Evolutionary conservation across 2,888 invertebrate genomes (phyloP).

Genomic region (Alviniconcha strummeri): DNA sequence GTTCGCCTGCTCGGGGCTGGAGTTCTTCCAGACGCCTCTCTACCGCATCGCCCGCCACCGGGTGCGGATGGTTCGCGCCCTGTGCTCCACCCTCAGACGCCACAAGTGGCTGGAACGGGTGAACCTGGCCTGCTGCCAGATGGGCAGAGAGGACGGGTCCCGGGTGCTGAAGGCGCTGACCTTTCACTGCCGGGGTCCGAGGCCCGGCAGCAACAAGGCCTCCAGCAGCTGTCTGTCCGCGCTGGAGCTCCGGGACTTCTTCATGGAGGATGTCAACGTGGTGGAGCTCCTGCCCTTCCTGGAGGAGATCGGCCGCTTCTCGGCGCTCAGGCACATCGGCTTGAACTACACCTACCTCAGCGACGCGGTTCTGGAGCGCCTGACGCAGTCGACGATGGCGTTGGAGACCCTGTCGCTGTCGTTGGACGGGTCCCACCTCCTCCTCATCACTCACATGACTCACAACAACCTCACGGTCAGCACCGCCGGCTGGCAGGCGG

Average conservation of each 20-base stretch:
- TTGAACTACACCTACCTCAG: conserved; percentile 27
- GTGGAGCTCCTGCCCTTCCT: not conserved
- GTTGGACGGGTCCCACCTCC: conserved; percentile 21
- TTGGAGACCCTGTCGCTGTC: conserved; percentile 2
- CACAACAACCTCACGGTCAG: conserved; percentile 15
- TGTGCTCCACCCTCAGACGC: conserved; percentile 16
- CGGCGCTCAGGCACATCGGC: not conserved
- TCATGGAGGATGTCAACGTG: conserved; percentile 21
- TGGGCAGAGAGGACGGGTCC: conserved; percentile 19
- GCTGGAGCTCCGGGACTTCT: conserved; percentile 24
- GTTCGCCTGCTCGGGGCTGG: conserved; percentile 27
- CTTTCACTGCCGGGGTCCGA: not conserved
- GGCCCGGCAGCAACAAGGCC: not conserved
- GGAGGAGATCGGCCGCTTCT: conserved; percentile 16
- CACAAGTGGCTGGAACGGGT: conserved; percentile 26
- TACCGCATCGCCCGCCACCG: conserved; percentile 33
- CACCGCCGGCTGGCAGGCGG: conserved; percentile 16
- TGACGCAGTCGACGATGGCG: not conserved
- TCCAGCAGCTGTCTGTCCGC: not conserved
- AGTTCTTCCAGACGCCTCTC: conserved; percentile 30
- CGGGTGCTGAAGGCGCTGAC: conserved; percentile 22
- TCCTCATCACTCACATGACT: not conserved
- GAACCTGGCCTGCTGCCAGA: conserved; percentile 23
- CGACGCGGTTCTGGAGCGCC: conserved; percentile 13
- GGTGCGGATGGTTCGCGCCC: conserved; percentile 20